Base-by-base conservation (phyloP, 2,113 vertebrate species). In the Takifugu flavidus region DNA sequence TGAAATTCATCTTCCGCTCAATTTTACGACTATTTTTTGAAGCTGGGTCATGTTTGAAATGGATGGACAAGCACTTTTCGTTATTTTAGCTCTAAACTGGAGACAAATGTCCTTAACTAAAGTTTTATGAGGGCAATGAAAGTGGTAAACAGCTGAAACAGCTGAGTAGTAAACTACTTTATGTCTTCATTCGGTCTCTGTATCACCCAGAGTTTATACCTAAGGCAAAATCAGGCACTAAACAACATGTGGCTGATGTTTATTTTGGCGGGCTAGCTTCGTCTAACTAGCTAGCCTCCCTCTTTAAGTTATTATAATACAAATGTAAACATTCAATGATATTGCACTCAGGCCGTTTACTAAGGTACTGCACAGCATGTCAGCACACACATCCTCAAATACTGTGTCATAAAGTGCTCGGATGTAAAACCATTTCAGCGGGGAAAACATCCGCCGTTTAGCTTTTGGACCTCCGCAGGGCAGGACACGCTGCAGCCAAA, bases 361-460 rank as follows among this genome's bases (percentile, higher is more conserved):
- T 43, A 59, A 76, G 50, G 72, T 64, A 56, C 62, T 39, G 59
- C 60, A 62, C 46, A 55, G 58, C 39, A 42, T 66, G 63, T 72
- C 75, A 78, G 59, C 53, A 75, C 61, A 69, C 72, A 44, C 25
- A 12, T 53, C 55, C 66, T 53, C 47, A 20, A 20, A 74, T 75
- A 71, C 67, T 39, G 34, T 10, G 7, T 67, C 46, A 67, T 87
- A 88, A 91, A 92, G 89, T 91, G 88, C 90, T 89, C 78, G n/a
- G 74, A 79, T 79, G 78, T 75, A 69, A 75, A 71, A 69, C 20
- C 80, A 65, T 46, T 70, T 56, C 45, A 82, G 75, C 63, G 51
- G 49, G 62, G 45, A 71, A 63, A 72, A 62, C 25, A 2, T 59
- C 74, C n/a, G 56, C 13, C 64, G 28, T 53, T 69, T 52, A 25